Evolutionary conservation across 2,797 vertebrate species (phyloP), one percentile per base, ranked within the genome.

Genomic region (Falco concolor): DNA sequence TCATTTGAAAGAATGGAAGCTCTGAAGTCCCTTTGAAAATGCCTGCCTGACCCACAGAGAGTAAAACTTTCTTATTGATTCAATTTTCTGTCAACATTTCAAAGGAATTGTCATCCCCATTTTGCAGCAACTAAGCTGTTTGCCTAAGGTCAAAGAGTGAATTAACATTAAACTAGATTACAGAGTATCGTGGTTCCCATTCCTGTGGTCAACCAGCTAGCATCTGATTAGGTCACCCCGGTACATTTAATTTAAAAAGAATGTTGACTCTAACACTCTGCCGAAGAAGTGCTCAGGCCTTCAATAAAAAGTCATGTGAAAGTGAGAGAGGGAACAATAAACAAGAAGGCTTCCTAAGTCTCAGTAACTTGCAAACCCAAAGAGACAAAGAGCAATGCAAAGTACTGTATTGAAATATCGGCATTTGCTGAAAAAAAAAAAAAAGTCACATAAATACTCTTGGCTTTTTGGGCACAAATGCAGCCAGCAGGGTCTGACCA

Each of bases 171-270:
- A 90, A 80, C 88, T 87, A 94, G 95, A 96, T 90, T 95, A 88
- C 56, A 94, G 60, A 93, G 75, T 73, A 90, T 68, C 24, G 4
- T 81, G 80, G 86, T 80, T 96, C 81, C 94, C 91, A 96, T 95
- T 97, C 94, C 89, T 96, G 96, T 90, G 94, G 96, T 94, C 94
- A 90, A 93, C 88, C 93, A 95, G 84, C 45, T 50, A 94, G 63
- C 68, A 94, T 95, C 78, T 90, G 93, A 95, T 93, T 93, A 94
- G 90, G 83, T 96, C 93, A 96, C 86, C 75, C 76, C 77, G 89
- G 90, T 63, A 85, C 75, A 93, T 92, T 91, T 92, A 95, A 95
- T 95, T 96, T 80, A 42, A 90, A 96, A 95, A 85, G 93, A 94
- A 96, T 89, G 92, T 60, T 83, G 52, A 93, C 90, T 91, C 84